phyloP scores from a whole-genome alignment of 1,140 invertebrate genomes.

The Drosophila mayri region DNA sequence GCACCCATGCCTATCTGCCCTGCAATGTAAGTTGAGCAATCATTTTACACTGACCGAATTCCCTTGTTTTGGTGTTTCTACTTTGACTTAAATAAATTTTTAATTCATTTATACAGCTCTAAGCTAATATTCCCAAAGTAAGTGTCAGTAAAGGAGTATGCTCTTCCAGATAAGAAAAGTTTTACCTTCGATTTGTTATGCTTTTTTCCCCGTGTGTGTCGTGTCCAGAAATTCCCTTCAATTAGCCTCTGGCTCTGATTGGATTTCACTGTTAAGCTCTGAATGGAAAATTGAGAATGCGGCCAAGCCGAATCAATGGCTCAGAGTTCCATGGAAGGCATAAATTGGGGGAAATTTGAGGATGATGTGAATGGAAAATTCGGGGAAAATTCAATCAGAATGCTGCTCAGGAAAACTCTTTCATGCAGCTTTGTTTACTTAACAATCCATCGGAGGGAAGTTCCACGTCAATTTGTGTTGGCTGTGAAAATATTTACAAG shows the following conservation, averaged over 20 bases:
- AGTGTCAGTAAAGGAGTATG: no score
- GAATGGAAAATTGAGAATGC: slow-evolving; percentile 12
- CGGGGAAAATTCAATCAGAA: slow-evolving; percentile 34
- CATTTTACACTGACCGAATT: not conserved
- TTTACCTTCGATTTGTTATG: not conserved
- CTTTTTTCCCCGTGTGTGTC: slow-evolving; percentile 3
- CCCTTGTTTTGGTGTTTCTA: not conserved
- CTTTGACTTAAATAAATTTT: not conserved
- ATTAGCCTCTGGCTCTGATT: slow-evolving; percentile 51
- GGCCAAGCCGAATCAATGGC: slow-evolving; percentile 18
- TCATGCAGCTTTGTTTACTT: slow-evolving; percentile 34
- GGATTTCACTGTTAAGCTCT: slow-evolving; percentile 19
- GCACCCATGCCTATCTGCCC: slow-evolving; percentile 93
- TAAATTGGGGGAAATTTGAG: slow-evolving; percentile 17
- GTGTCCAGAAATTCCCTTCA: slow-evolving; percentile 26
- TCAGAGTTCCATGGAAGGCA: not conserved
- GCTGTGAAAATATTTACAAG: slow-evolving; percentile 60
- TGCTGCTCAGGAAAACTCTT: slow-evolving; percentile 22
- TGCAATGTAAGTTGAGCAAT: slow-evolving; percentile 89
- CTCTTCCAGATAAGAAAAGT: not conserved
- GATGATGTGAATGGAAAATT: slow-evolving; percentile 4
- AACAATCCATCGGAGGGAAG: slow-evolving; percentile 28
- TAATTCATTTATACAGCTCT: not conserved
- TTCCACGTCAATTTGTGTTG: slow-evolving; percentile 15
- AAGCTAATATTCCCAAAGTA: not conserved